Conservation (phyloP, 2,888 invertebrate species). For the Malthinus flaveolus region DNA sequence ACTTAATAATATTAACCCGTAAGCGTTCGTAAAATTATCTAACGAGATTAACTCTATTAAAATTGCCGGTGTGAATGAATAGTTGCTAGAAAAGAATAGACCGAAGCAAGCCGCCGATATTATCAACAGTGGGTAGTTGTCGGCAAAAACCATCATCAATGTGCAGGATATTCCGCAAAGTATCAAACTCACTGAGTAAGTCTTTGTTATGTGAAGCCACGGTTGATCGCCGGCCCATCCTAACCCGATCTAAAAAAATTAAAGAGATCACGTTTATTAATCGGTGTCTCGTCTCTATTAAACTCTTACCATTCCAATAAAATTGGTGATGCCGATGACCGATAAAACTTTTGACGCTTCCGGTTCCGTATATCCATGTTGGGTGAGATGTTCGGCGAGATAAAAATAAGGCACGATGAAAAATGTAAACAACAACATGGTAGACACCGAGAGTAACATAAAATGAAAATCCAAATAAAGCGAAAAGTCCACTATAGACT, state of each 20-base stretch:
- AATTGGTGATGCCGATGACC: slow-evolving; percentile 86
- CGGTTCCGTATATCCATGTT: slow-evolving; percentile 66
- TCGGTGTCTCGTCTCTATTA: no score
- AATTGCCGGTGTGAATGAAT: slow-evolving; percentile 88
- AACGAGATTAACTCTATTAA: slow-evolving; percentile 86
- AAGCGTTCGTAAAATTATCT: slow-evolving; percentile 90
- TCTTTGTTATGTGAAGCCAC: slow-evolving; percentile 78
- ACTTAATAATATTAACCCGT: slow-evolving; percentile 84
- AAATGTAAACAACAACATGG: slow-evolving; percentile 88
- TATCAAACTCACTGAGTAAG: slow-evolving; percentile 79
- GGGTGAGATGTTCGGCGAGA: slow-evolving; percentile 80
- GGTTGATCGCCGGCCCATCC: slow-evolving; percentile 90
- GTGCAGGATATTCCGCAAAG: slow-evolving; percentile 67
- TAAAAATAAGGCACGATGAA: slow-evolving; percentile 96
- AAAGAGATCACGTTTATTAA: no score
- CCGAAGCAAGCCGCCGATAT: slow-evolving; percentile 71
- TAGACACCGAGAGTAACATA: slow-evolving; percentile 80
- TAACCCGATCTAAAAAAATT: slow-evolving; percentile 70
- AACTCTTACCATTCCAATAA: slow-evolving; percentile 81
- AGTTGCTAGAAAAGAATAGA: slow-evolving; percentile 88
- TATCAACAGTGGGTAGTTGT: slow-evolving; percentile 50
- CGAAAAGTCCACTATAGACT: slow-evolving; percentile 78
- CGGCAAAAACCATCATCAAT: slow-evolving; percentile 57
- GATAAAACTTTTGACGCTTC: slow-evolving; percentile 81
- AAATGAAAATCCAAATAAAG: slow-evolving; percentile 79